These are phyloP conservation scores for Automeris io DNA, from an alignment of 2,888 invertebrate species.

Conservation along the genomic window DNA sequence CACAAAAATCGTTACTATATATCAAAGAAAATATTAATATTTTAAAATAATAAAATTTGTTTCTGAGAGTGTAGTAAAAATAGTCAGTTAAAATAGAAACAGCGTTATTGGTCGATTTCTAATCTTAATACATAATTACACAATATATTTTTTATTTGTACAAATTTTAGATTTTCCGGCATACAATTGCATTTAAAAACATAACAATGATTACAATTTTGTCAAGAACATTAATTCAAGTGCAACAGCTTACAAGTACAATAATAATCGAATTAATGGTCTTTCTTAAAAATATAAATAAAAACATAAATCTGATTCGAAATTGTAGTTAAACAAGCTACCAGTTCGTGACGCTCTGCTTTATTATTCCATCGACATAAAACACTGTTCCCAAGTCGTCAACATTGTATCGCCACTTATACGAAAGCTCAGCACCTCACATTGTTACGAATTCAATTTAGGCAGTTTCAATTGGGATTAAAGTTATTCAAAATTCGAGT, in stretches of 20 bases:
- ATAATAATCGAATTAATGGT: constrained; percentile 2
- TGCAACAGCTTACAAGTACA: background rate
- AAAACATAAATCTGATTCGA: background rate
- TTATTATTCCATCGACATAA: background rate
- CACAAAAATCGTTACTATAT: background rate
- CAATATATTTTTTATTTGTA: background rate
- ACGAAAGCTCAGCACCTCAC: constrained; percentile 7
- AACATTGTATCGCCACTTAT: background rate
- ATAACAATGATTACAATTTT: background rate
- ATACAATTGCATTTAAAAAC: background rate
- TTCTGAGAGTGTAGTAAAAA: background rate
- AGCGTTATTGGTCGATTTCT: background rate
- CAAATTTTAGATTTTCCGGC: background rate
- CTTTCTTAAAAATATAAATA: background rate
- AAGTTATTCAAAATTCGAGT: constrained; percentile 76
- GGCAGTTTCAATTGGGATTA: background rate
- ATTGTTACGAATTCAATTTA: constrained; percentile 2
- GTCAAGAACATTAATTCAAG: background rate
- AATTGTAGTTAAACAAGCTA: background rate
- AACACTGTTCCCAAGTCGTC: background rate
- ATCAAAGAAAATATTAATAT: background rate
- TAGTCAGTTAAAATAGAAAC: background rate
- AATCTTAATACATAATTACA: background rate
- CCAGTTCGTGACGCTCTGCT: background rate
- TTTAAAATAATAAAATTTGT: background rate